Conservation (phyloP, 2,797 vertebrate species). For the Premnoplex brunnescens region DNA sequence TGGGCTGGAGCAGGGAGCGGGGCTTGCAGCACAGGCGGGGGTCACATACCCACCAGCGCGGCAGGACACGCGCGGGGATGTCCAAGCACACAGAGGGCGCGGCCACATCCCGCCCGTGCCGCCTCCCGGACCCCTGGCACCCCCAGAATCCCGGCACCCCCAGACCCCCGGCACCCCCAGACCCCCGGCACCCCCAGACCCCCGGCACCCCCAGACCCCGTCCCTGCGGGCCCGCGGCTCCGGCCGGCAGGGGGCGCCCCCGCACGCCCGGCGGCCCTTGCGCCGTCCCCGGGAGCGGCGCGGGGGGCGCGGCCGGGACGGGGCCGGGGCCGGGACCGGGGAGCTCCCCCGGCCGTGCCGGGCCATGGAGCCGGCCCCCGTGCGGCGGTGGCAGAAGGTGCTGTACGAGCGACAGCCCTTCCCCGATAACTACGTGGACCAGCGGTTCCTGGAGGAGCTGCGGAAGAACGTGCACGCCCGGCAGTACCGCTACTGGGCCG, state of each 20-base stretch:
- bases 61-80: fast-evolving
- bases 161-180: too few species aligned
- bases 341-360: fast-evolving
- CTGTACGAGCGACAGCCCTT: conserved; percentile 91
- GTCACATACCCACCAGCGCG: neutral
- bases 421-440: conserved; percentile 96
- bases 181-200: fast-evolving
- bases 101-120: neutral
- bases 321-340: too few species aligned
- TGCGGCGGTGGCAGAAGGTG: conserved; percentile 87
- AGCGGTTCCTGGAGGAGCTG: conserved; percentile 90
- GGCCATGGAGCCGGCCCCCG: neutral
- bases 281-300: neutral
- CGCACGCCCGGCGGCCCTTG: conserved; percentile 3
- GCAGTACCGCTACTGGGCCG: conserved; percentile 88
- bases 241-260: neutral
- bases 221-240: neutral
- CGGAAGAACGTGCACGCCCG: conserved; percentile 89
- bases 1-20: fast-evolving
- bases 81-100: neutral
- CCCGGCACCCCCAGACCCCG: too few species aligned
- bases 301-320: neutral
- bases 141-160: too few species aligned
- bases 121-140: too few species aligned
- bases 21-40: neutral